Evolutionary conservation across 2,888 invertebrate genomes (phyloP).

Genomic region (Cylloceria caligata): DNA sequence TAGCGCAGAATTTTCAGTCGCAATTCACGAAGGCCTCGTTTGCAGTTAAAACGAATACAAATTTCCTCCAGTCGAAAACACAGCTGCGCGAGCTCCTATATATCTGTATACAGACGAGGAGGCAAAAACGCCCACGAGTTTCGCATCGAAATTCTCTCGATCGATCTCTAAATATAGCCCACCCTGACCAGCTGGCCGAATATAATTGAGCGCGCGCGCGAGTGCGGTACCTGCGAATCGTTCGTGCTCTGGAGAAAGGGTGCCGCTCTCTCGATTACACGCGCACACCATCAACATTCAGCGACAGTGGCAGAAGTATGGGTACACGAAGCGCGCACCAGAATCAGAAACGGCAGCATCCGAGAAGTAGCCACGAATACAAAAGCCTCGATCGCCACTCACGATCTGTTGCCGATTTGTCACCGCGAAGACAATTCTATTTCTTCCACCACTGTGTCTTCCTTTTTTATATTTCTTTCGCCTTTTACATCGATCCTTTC

Average conservation of each 20-base stretch:
- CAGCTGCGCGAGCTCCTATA: conserved; percentile 10
- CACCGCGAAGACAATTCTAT: conserved; percentile 18
- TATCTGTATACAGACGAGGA: conserved; percentile 20
- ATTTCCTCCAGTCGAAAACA: conserved; percentile 40
- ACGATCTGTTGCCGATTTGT: conserved; percentile 35
- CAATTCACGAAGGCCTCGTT: conserved; percentile 26
- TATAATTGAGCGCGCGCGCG: conserved; percentile 63
- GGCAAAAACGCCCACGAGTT: conserved; percentile 64
- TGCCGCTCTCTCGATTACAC: conserved; percentile 42
- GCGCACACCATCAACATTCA: conserved; percentile 35
- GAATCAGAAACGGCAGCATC: conserved; percentile 28
- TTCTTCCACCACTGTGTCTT: conserved; percentile 5
- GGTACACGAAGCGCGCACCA: conserved; percentile 5
- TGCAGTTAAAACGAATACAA: conserved; percentile 33
- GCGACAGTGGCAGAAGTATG: conserved; percentile 4
- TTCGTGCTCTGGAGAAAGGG: conserved; percentile 41
- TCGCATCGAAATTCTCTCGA: conserved; percentile 64
- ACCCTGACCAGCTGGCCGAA: conserved; percentile 64
- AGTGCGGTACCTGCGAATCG: conserved; percentile 46
- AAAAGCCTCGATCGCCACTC: conserved; percentile 36
- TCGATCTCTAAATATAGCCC: conserved; percentile 67
- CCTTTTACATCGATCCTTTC: background rate
- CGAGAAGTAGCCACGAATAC: conserved; percentile 7
- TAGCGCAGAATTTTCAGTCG: conserved; percentile 28
- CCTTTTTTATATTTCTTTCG: background rate